Percentiles rank a stretch among this genome's conserved stretches.
These are phyloP conservation scores for Meriones unguiculatus DNA, from an alignment of 2,113 vertebrate genomes.

Conservation along the genomic window DNA sequence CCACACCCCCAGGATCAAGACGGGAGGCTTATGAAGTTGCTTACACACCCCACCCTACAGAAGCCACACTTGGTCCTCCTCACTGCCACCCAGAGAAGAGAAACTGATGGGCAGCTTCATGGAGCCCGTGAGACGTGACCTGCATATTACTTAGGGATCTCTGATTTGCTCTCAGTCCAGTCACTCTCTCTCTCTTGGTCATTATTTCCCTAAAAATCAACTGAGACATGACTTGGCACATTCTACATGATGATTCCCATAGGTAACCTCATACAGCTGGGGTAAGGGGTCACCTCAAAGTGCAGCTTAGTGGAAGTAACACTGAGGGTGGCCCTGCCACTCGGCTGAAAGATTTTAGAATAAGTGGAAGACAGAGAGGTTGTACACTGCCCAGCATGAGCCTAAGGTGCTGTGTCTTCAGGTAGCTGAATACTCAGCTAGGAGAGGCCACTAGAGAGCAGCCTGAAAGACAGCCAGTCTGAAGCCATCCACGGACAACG, in stretches of 20 bases:
- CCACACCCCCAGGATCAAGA: neutral
- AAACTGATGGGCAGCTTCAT: neutral
- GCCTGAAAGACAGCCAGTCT: neutral
- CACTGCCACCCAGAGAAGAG: neutral
- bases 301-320: neutral
- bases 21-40: neutral
- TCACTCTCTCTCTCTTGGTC: neutral
- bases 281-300: neutral
- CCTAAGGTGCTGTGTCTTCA: neutral
- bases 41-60: neutral
- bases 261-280: neutral
- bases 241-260: neutral
- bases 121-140: neutral
- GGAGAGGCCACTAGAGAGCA: neutral
- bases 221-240: neutral
- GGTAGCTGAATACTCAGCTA: neutral
- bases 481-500: neutral
- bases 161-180: neutral
- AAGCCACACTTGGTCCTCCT: neutral
- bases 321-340: neutral
- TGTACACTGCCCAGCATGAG: neutral
- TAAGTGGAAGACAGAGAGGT: neutral
- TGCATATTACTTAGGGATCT: neutral
- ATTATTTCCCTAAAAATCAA: neutral
- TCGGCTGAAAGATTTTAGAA: neutral